Conservation (phyloP, 2,113 vertebrate genomes). For the Telmatochromis sp. region DNA sequence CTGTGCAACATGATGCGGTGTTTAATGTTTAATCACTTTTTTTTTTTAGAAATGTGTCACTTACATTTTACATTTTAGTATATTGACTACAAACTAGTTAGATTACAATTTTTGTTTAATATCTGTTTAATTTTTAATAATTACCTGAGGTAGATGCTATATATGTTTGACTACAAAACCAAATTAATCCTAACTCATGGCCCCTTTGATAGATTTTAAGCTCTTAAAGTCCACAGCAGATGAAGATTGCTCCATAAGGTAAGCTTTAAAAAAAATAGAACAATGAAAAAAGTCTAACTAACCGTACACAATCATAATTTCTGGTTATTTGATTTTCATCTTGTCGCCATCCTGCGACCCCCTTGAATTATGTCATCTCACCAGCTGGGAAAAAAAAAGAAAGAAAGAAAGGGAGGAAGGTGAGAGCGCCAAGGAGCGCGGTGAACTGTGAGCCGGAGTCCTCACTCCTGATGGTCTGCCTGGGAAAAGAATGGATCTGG, state of each 20-base stretch:
- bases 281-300: not conserved
- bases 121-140: not conserved
- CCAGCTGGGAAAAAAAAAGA: not conserved
- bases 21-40: not conserved
- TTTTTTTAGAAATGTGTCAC: not conserved
- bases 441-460: not conserved
- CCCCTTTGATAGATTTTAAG: not conserved
- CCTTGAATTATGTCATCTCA: not conserved
- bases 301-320: not conserved
- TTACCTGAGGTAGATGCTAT: not conserved
- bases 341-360: not conserved
- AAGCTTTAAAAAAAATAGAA: not conserved
- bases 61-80: not conserved
- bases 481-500: constrained; percentile 38
- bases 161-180: not conserved
- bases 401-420: not conserved
- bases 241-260: not conserved
- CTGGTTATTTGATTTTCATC: not conserved
- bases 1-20: not conserved
- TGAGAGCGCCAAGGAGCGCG: not conserved
- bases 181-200: not conserved
- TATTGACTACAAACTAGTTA: not conserved
- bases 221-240: not conserved
- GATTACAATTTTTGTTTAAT: not conserved
- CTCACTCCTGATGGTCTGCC: constrained; percentile 16